Base-by-base conservation (phyloP, 1,140 invertebrate species). In the Amphibalanus amphitrite region DNA sequence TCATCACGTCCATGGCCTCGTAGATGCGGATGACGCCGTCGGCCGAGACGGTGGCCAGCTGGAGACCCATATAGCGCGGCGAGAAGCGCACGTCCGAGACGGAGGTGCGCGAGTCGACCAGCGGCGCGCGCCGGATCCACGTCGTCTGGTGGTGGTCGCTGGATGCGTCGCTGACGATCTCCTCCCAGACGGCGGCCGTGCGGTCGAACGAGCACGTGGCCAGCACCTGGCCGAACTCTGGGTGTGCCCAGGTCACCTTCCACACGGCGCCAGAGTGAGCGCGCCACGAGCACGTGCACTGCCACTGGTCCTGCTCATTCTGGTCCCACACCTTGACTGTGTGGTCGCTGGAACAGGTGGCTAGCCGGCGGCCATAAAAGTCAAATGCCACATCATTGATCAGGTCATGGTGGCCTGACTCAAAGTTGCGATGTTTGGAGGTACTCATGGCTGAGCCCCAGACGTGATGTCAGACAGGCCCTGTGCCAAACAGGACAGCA, bases 171-270 rank as follows among this genome's bases (percentile, higher is more conserved):
- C 69, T 75, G 70, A 77, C 78, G 77, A 71, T 90, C 86, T 99
- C 96, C 83, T 99, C 97, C 93, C 95, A 98, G 67, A 99, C 90
- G 26, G 92, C 91, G 26, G 93, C 94, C 29, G 95, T 97, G 74
- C 95, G 84, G 79, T 99, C 97, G 83, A 98, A 98, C 0, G 95
- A 98, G 81, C 95, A 98, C 29, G 96, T 97, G 0, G 96, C 96
- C 65, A 99, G 82, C 33, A 99, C 91, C 81, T 97, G 95, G 1
- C 94, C 94, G 84, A 95, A 97, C 81, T 97, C 91, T 1, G 92
- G 91, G 85, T 98, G 94, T 0, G 95, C 95, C 96, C 96, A 99
- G 4, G 93, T 95, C 0, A 98, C 92, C 82, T 97, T 95, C 95
- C 95, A 99, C 6, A 98, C 94, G 10, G 94, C 95, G 0, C 95